Percentiles rank a stretch among this genome's conserved stretches.
Conservation (phyloP, 2,888 invertebrate species). For the Trachelus iudaicus region DNA sequence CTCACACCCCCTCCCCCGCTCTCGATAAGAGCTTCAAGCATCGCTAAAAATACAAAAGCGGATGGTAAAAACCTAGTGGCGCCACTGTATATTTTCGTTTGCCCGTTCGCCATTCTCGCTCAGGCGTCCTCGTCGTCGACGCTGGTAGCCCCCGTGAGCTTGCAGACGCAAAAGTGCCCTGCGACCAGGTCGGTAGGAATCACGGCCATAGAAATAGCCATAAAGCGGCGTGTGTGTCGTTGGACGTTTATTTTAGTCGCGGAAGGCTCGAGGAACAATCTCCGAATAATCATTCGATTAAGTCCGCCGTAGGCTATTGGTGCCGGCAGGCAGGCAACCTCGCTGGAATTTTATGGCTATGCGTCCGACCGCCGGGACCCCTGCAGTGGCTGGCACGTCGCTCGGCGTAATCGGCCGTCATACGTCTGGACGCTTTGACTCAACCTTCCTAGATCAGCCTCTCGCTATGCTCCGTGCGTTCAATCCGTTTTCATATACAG, state of each 20-base stretch:
- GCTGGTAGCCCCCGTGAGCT: no score
- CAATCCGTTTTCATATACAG: background rate
- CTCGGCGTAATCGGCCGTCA: background rate
- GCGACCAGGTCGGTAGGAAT: background rate
- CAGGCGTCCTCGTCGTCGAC: no score
- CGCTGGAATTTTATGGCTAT: background rate
- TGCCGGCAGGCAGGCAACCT: slow-evolving; percentile 30
- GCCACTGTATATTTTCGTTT: background rate
- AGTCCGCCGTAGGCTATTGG: slow-evolving; percentile 45
- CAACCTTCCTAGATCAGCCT: background rate
- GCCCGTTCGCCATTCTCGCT: background rate
- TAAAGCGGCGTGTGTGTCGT: background rate
- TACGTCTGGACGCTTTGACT: background rate
- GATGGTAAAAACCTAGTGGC: background rate
- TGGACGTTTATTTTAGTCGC: background rate
- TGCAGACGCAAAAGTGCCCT: background rate
- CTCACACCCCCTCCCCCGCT: background rate
- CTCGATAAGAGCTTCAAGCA: background rate
- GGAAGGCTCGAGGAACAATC: slow-evolving; percentile 53
- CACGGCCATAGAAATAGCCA: background rate
- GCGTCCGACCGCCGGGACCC: background rate
- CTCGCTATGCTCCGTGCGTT: background rate
- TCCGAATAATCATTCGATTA: slow-evolving; percentile 63
- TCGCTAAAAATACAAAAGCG: background rate
- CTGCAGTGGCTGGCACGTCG: background rate